Percentiles rank a stretch among this genome's conserved stretches.
phyloP scores from a whole-genome alignment of 2,113 vertebrate species.

The Cryptomyrus ogoouensis region DNA sequence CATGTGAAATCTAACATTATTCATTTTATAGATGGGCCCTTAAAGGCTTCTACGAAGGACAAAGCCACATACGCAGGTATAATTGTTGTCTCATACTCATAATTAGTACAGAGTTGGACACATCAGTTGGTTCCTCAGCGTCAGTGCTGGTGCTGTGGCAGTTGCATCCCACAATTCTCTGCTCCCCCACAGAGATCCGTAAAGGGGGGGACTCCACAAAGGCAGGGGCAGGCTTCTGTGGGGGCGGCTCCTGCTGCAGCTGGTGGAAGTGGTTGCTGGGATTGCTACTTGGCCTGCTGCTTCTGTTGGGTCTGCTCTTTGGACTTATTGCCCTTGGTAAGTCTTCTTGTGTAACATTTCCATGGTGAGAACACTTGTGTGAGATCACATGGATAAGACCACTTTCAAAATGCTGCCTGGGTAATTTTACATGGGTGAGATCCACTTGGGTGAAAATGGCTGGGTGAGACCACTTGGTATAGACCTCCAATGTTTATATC shows the following conservation, averaged over 20 bases:
- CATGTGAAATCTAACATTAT: neutral
- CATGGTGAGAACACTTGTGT: neutral
- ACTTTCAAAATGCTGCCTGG: neutral
- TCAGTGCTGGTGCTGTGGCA: neutral
- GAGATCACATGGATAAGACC: neutral
- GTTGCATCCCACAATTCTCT: neutral
- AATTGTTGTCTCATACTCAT: neutral
- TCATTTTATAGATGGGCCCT: slow-evolving; percentile 44
- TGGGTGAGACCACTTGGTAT: neutral
- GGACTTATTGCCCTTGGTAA: slow-evolving; percentile 90
- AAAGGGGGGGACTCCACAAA: slow-evolving; percentile 52
- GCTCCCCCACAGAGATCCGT: slow-evolving; percentile 58
- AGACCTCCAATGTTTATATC: neutral
- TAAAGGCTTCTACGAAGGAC: slow-evolving; percentile 70
- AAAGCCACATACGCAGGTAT: slow-evolving; percentile 81
- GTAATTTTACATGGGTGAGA: neutral
- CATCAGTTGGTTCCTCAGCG: neutral
- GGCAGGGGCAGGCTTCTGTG: slow-evolving; percentile 44
- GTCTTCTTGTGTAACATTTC: slow-evolving; percentile 23
- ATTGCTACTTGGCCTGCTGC: slow-evolving; percentile 77
- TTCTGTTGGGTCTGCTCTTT: slow-evolving; percentile 87
- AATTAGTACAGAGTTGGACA: neutral
- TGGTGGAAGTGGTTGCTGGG: slow-evolving; percentile 99
- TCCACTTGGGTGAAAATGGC: neutral
- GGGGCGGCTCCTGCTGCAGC: slow-evolving; percentile 75